phyloP scores from a whole-genome alignment of 2,113 vertebrate genomes.

The Diadophis punctatus region DNA sequence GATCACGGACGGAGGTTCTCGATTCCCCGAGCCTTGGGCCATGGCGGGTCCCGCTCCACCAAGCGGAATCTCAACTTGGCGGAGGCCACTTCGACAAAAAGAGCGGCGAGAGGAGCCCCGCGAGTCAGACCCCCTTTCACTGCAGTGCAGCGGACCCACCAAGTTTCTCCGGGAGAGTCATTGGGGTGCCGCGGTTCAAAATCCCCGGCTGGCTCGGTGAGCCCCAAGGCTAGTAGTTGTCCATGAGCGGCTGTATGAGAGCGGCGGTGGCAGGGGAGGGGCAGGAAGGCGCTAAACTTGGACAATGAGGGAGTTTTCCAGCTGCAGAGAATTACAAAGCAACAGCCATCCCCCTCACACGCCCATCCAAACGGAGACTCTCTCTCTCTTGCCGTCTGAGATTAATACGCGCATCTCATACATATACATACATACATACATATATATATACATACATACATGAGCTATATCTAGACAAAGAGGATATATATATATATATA shows the following conservation, averaged over 20 bases:
- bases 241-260: background rate
- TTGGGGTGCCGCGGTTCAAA: constrained; percentile 17
- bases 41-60: constrained; percentile 38
- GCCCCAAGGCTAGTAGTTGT: background rate
- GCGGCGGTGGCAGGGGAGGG: background rate
- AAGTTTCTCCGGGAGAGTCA: constrained; percentile 40
- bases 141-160: background rate
- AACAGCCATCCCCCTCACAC: constrained; percentile 34
- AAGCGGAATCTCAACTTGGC: constrained; percentile 17
- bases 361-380: constrained; percentile 8
- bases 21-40: constrained; percentile 60
- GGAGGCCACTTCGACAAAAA: background rate
- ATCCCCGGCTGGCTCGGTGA: constrained; percentile 17
- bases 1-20: constrained; percentile 31
- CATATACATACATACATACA: background rate
- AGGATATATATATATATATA: background rate
- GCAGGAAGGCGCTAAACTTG: background rate
- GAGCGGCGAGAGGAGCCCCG: background rate
- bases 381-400: background rate
- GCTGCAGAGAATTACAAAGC: constrained; percentile 2
- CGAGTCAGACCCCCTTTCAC: constrained; percentile 20
- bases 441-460: background rate
- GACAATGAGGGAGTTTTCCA: background rate
- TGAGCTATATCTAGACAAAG: no score
- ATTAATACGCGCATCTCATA: background rate